Conservation (phyloP, 2,113 vertebrate species). For the Coregonus clupeaformis region DNA sequence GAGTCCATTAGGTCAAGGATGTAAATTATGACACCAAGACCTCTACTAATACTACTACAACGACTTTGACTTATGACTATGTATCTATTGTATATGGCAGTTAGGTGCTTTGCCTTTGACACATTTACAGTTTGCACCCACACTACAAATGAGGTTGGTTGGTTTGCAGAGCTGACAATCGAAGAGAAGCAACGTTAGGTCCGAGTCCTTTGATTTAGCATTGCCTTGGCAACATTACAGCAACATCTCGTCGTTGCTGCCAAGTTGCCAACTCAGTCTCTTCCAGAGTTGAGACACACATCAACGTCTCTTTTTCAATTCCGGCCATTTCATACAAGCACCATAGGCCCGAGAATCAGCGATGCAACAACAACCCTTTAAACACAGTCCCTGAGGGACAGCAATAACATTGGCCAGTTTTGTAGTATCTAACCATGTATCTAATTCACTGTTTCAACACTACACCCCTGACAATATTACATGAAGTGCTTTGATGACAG, state of each 20-base stretch:
- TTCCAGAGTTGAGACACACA: neutral
- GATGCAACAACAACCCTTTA: neutral
- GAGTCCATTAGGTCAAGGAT: too few relatives aligned
- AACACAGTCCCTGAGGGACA: too few relatives aligned
- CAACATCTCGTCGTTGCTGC: neutral
- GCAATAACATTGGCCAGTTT: neutral
- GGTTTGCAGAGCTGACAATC: neutral
- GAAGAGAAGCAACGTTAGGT: neutral
- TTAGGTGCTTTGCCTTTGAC: too few relatives aligned
- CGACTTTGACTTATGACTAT: too few relatives aligned
- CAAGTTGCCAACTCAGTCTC: neutral
- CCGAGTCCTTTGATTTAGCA: neutral
- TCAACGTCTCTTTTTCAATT: neutral
- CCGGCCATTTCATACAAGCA: neutral
- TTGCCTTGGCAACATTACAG: conserved; percentile 3
- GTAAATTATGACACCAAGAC: too few relatives aligned
- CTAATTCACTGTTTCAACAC: neutral
- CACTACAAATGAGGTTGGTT: neutral
- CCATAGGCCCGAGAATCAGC: neutral
- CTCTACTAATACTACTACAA: too few relatives aligned
- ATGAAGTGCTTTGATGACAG: neutral
- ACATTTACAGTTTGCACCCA: neutral
- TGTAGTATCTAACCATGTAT: neutral
- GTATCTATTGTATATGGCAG: too few relatives aligned
- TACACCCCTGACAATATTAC: neutral